Conservation (phyloP, 2,888 invertebrate genomes). For the Azorinus chamasolen region DNA sequence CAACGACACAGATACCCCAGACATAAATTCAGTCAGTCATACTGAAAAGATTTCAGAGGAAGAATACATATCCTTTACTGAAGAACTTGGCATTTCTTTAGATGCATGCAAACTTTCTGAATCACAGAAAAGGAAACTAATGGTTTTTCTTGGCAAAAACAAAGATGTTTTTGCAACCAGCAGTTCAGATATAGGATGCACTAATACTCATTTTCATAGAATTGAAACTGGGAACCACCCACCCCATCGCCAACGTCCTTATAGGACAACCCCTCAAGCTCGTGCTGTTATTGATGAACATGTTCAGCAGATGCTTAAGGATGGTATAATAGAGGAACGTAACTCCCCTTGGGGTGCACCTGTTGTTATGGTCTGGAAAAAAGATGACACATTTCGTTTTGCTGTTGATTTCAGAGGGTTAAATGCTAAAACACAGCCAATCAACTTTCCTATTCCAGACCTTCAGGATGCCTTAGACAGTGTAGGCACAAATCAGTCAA, state of each 20-base stretch:
- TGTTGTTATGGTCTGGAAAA: too few relatives aligned
- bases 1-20: not conserved
- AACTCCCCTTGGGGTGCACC: too few relatives aligned
- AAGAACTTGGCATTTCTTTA: constrained; percentile 13
- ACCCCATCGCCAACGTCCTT: too few relatives aligned
- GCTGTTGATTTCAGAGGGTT: not conserved
- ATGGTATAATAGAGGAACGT: too few relatives aligned
- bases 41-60: constrained; percentile 1
- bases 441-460: not conserved
- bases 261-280: too few relatives aligned
- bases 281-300: too few relatives aligned
- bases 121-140: constrained; percentile 9
- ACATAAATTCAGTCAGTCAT: not conserved
- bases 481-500: constrained; percentile 14
- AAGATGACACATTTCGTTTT: constrained; percentile 16
- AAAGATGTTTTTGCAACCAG: too few relatives aligned
- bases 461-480: constrained; percentile 15
- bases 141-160: not conserved
- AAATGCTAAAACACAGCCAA: too few relatives aligned
- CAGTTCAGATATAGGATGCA: too few relatives aligned
- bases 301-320: too few relatives aligned
- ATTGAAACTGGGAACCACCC: too few relatives aligned
- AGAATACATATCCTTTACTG: constrained; percentile 3
- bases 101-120: constrained; percentile 2
- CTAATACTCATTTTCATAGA: too few relatives aligned